phyloP scores from a whole-genome alignment of 2,113 vertebrate species.

The Callochromis pleurospilus region DNA sequence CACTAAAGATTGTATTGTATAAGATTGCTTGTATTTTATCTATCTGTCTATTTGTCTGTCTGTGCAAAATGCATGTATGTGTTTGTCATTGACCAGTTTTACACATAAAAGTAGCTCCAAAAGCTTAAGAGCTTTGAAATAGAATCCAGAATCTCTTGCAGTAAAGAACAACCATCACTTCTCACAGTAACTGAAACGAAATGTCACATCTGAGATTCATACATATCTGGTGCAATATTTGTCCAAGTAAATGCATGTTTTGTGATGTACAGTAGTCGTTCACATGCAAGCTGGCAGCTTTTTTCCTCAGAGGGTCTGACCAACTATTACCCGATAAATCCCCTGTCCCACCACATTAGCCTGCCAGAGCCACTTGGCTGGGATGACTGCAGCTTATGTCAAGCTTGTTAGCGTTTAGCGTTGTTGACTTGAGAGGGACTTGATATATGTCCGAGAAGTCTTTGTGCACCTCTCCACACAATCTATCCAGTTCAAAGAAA shows the following conservation, averaged over 20 bases:
- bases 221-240: background rate
- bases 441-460: conserved; percentile 19
- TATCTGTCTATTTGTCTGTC: background rate
- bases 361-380: conserved; percentile 31
- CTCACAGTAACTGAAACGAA: background rate
- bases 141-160: accelerated
- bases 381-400: conserved; percentile 63
- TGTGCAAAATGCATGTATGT: background rate
- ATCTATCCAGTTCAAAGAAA: background rate
- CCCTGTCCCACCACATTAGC: conserved; percentile 66
- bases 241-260: background rate
- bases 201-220: background rate
- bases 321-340: conserved; percentile 46
- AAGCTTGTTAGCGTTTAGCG: conserved; percentile 65
- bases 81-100: background rate
- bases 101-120: background rate
- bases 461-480: background rate
- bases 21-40: background rate
- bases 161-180: no score
- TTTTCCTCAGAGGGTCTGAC: conserved; percentile 16
- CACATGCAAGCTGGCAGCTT: background rate
- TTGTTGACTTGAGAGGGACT: conserved; percentile 32
- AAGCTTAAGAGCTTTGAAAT: background rate
- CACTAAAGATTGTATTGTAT: background rate
- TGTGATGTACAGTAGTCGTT: background rate